Percentiles rank a stretch among this genome's conserved stretches.
phyloP scores from a whole-genome alignment of 2,888 invertebrate genomes.

The Alloscopus bannaensis region DNA sequence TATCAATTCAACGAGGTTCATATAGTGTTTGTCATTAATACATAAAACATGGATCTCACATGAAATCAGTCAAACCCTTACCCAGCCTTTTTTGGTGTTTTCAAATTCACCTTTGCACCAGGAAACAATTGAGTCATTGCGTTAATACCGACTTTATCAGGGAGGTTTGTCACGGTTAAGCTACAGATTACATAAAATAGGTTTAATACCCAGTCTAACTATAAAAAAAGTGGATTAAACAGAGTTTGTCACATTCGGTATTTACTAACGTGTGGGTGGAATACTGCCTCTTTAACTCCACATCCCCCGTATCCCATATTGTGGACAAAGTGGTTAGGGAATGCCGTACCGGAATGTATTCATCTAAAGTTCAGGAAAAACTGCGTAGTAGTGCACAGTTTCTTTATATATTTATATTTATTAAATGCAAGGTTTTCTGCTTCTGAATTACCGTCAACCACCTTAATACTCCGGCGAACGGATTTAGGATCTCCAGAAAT shows the following conservation, averaged over 20 bases:
- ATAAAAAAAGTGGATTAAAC: no score
- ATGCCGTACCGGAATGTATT: neutral
- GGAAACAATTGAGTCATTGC: neutral
- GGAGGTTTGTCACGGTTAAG: slow-evolving; percentile 13
- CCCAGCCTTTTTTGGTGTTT: slow-evolving; percentile 10
- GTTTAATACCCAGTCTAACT: no score
- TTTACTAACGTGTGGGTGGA: slow-evolving; percentile 14
- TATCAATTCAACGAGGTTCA: neutral
- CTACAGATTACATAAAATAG: no score
- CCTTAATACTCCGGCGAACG: no score
- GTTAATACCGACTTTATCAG: neutral
- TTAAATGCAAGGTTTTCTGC: no score
- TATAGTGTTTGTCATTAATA: neutral
- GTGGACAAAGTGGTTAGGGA: neutral
- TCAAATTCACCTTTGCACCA: slow-evolving; percentile 12
- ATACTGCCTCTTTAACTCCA: neutral
- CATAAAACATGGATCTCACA: neutral
- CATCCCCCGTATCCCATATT: neutral
- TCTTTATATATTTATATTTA: no score
- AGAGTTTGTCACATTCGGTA: no score
- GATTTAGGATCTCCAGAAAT: no score
- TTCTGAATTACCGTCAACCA: no score
- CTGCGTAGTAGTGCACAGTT: no score
- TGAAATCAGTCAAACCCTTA: neutral
- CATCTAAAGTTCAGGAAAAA: no score